These are phyloP conservation scores for Ammospiza nelsoni DNA, from an alignment of 2,113 vertebrate genomes.

Conservation along the genomic window DNA sequence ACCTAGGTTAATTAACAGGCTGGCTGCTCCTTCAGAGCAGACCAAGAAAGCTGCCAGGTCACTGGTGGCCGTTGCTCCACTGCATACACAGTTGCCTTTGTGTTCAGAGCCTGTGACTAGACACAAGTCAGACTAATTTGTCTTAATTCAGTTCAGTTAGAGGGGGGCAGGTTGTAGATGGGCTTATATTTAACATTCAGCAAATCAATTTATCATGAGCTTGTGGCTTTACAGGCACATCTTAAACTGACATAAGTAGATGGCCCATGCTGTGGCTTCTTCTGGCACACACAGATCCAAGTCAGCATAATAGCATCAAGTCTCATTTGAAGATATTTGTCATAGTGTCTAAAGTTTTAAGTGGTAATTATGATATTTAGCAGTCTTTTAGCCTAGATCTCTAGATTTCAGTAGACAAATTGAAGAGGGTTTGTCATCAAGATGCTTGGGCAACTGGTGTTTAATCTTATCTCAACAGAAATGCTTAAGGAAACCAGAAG, in stretches of 20 bases:
- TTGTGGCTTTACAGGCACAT: background rate
- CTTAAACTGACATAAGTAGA: background rate
- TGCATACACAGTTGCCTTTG: background rate
- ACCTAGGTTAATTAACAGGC: background rate
- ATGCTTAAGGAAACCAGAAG: background rate
- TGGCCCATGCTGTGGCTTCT: background rate
- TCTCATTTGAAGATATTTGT: background rate
- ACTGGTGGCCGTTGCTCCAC: background rate
- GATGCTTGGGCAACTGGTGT: background rate
- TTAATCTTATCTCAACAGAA: background rate
- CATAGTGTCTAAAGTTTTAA: background rate
- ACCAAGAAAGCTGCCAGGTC: background rate
- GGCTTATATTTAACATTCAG: background rate
- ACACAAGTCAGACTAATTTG: constrained; percentile 20
- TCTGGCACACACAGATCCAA: background rate
- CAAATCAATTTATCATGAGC: constrained; percentile 13
- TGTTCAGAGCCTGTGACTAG: background rate
- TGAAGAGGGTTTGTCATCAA: background rate
- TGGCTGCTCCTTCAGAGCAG: background rate
- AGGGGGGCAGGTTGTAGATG: background rate
- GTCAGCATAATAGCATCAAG: background rate
- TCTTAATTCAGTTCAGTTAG: constrained; percentile 19
- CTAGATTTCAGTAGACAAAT: background rate
- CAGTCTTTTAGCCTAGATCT: background rate
- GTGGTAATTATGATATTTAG: background rate